These are phyloP conservation scores for Enoplosus armatus DNA, from an alignment of 2,797 vertebrate species.

Conservation along the genomic window DNA sequence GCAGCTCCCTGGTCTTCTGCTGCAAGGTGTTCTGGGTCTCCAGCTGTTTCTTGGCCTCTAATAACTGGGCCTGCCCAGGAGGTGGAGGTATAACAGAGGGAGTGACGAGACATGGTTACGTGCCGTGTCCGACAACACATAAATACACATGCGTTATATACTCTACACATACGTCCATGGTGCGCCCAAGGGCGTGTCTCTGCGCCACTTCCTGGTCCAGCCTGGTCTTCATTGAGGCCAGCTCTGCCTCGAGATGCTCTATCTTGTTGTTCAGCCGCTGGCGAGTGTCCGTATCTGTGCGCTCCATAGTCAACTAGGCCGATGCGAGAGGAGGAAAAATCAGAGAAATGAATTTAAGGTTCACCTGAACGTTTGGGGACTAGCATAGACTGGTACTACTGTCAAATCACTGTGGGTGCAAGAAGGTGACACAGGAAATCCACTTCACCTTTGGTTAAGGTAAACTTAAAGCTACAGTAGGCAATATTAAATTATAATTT, in stretches of 20 bases:
- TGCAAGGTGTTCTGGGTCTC: constrained; percentile 91
- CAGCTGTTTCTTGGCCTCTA: constrained; percentile 94
- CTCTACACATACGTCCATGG: constrained; percentile 80
- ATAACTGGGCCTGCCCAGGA: constrained; percentile 83
- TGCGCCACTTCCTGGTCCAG: constrained; percentile 92
- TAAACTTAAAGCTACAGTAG: not conserved
- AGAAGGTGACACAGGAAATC: not conserved
- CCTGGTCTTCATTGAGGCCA: constrained; percentile 91
- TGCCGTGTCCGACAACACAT: not conserved
- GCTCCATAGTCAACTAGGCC: constrained; percentile 91
- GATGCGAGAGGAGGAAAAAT: not conserved
- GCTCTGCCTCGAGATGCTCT: constrained; percentile 90
- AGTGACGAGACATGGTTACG: not conserved
- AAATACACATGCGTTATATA: not conserved
- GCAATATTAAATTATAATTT: too few relatives aligned
- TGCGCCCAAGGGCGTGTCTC: constrained; percentile 91
- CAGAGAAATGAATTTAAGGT: not conserved
- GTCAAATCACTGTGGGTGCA: not conserved
- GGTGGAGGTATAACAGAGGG: not conserved
- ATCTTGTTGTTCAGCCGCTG: constrained; percentile 92
- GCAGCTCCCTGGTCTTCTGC: constrained; percentile 91
- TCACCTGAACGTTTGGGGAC: not conserved
- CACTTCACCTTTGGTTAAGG: not conserved
- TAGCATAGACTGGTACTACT: not conserved
- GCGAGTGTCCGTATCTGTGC: constrained; percentile 92